Evolutionary conservation across 1,140 invertebrate species (phyloP), one percentile per base, ranked within the genome.

Genomic region (Anoplophora glabripennis): DNA sequence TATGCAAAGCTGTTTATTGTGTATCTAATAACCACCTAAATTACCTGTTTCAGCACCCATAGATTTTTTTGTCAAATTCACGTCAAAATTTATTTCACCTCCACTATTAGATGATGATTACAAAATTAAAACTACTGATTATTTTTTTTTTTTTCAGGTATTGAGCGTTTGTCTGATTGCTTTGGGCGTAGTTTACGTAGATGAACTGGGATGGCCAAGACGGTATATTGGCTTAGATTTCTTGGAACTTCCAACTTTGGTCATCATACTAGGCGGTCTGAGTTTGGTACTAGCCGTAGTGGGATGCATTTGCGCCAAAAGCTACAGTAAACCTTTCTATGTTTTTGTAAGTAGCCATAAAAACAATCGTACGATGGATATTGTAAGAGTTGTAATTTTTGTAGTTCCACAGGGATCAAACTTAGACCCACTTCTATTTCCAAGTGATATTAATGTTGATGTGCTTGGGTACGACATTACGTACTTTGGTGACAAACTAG

Each of bases 81-180:
- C 2, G 15, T 12, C 2, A 41, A 41, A 3, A 41, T 7, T 41
- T 2, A 17, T 3, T n/a, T 41, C n/a, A n/a, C n/a, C n/a, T n/a
- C n/a, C n/a, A n/a, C n/a, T n/a, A n/a, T n/a, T n/a, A 17, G 15
- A 41, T 3, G 7, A 41, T 12, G 15, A 12, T 12, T 41, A 3
- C 7, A 12, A 41, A 41, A 41, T 41, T 12, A 3, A 41, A 12
- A 17, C 38, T 3, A n/a, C 14, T 17, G 7, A 9, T 55, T 12
- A 51, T 18, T 15, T 18, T 45, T 17, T 59, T 46, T 17, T n/a
- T 38, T 56, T 61, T 46, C 34, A 66, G 65, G 59, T 66, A 7
- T 42, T 66, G 10, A 64, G 65, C 35, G 45, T 66, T 3, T 53
- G 61, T 15, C 42, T 66, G n/a, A 64, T 66, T 12, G 58, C 65